Evolutionary conservation across 2,888 invertebrate species (phyloP).

Genomic region (Acrocyrtus sp.): DNA sequence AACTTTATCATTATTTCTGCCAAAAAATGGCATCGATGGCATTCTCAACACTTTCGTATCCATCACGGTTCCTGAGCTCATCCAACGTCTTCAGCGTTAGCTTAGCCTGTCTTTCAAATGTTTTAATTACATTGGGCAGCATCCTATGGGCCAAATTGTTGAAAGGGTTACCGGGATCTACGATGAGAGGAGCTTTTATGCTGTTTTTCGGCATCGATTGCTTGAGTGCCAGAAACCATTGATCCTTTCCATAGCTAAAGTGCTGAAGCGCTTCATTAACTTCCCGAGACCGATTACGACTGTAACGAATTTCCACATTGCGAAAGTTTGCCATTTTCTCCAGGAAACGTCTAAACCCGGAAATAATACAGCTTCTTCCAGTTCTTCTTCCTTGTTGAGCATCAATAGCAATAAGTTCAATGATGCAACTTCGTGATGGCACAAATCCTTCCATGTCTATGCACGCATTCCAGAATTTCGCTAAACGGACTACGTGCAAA

Average conservation of each 20-base stretch:
- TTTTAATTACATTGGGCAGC: neutral
- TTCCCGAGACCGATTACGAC: neutral
- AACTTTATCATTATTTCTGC: slow-evolving; percentile 13
- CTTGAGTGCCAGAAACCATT: neutral
- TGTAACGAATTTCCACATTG: neutral
- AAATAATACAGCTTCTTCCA: neutral
- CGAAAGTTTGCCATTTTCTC: neutral
- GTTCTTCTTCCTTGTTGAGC: neutral
- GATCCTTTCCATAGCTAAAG: neutral
- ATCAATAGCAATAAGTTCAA: slow-evolving; percentile 4
- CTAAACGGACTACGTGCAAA: neutral
- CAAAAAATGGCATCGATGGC: slow-evolving; percentile 30
- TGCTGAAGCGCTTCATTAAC: neutral
- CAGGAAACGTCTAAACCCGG: slow-evolving; percentile 5
- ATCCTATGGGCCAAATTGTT: slow-evolving; percentile 16
- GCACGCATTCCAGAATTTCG: slow-evolving; percentile 1
- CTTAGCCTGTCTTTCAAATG: slow-evolving; percentile 4
- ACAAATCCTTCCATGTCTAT: neutral
- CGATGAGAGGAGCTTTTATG: neutral
- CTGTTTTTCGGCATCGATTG: neutral
- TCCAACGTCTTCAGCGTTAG: slow-evolving; percentile 11
- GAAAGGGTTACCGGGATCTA: slow-evolving; percentile 17
- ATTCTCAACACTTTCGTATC: slow-evolving; percentile 17
- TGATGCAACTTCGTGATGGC: slow-evolving; percentile 3
- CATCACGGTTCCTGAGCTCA: neutral